Conservation (phyloP, 1,140 invertebrate genomes). For the Ladona fulva region DNA sequence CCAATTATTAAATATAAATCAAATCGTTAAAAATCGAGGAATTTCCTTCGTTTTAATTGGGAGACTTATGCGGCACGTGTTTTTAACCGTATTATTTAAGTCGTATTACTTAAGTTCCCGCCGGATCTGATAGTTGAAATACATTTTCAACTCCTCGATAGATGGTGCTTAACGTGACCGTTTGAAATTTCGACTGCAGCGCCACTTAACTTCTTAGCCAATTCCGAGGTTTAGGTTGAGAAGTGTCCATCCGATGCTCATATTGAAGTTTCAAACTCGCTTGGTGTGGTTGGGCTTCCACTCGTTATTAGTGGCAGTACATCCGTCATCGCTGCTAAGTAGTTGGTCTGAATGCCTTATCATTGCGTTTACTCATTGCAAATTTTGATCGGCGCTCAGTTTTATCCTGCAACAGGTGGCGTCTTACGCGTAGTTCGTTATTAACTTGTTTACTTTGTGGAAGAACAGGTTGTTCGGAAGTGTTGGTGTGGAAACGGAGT, state of each 20-base stretch:
- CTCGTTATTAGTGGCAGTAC: background rate
- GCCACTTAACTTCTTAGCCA: background rate
- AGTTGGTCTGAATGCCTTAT: background rate
- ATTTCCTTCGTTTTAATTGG: no score
- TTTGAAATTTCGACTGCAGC: background rate
- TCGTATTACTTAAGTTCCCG: no score
- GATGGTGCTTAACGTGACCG: no score
- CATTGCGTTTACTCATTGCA: background rate
- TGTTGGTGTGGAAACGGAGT: background rate
- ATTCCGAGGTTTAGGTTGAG: background rate
- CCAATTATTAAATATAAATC: no score
- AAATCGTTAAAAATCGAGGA: no score
- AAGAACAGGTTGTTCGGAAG: background rate
- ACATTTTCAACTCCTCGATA: no score
- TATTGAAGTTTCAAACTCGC: slow-evolving; percentile 1
- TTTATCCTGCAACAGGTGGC: background rate
- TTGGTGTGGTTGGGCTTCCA: background rate
- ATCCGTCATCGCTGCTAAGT: background rate
- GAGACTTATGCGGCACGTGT: no score
- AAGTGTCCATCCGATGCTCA: background rate
- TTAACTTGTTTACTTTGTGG: background rate
- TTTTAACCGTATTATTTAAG: no score
- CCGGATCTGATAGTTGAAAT: no score
- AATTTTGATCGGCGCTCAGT: background rate
- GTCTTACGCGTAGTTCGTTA: slow-evolving; percentile 4